Evolutionary conservation across 2,797 vertebrate species (phyloP), one percentile per base, ranked within the genome.

Genomic region (Tamandua tetradactyla): DNA sequence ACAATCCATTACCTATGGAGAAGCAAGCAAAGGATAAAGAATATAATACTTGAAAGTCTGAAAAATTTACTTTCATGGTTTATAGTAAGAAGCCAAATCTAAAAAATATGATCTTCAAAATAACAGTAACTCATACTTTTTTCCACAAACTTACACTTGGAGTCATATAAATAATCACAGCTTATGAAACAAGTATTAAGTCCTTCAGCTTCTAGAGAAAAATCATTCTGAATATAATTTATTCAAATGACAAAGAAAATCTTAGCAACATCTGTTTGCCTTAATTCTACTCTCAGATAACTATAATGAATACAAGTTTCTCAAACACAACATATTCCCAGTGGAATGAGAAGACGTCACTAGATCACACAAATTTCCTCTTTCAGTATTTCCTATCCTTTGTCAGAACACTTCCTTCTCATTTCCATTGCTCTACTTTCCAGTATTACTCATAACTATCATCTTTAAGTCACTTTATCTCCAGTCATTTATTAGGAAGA

Each of bases 1-100:
- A 89, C 13, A 94, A 64, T 82, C 85, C 89, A 87, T 71, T 71
- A 95, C 89, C 94, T 95, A 89, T 22, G 89, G 47, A 96, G 96
- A 96, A 95, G 82, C 85, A 95, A 93, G 96, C 82, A 93, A 83
- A 95, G 55, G 69, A 88, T 68, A 92, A 93, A 87, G 68, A 91
- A 80, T 42, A 13, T 32, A 42, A 17, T 27, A 88, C 59, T 23
- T 87, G 68, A 80, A 91, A 87, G 52, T 55, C 52, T 55, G 20
- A 55, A 55, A 18, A 88, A 62, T 61, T 94, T 62, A 91, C 72
- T 87, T 79, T 80, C 18, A 2, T 35, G 37, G 80, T 64, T 93
- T 61, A 93, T 1, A 90, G 10, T 13, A 23, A 93, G 49, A 79
- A 74, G 62, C n/a, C 66, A 64, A 32, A 78, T 55, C 32, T 66